phyloP scores from a whole-genome alignment of 1,140 invertebrate species.

The Polyergus mexicanus region DNA sequence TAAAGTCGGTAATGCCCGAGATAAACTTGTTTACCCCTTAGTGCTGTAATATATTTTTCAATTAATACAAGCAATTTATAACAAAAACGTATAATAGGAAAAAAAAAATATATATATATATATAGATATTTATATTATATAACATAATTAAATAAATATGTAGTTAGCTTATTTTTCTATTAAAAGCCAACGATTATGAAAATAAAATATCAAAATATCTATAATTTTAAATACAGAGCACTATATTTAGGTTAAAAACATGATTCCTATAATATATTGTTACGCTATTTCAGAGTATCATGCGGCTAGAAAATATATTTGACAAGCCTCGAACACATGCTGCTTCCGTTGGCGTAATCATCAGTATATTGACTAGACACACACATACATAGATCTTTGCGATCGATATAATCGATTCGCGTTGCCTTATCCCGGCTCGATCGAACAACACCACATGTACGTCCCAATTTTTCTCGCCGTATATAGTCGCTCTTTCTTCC shows the following conservation, averaged over 20 bases:
- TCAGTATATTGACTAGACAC: constrained; percentile 11
- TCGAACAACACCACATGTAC: constrained; percentile 47
- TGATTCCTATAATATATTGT: background rate
- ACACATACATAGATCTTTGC: background rate
- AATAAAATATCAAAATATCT: background rate
- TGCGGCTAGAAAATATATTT: constrained; percentile 10
- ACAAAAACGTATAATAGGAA: background rate
- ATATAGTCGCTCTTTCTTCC: background rate
- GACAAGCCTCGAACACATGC: constrained; percentile 39
- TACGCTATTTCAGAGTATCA: background rate
- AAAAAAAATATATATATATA: background rate
- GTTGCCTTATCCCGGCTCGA: constrained; percentile 43
- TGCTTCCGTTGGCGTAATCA: constrained; percentile 49
- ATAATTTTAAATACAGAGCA: background rate
- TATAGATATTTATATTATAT: background rate
- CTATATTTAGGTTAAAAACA: background rate
- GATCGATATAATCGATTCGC: constrained; percentile 49
- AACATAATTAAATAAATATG: background rate
- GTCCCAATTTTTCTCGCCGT: constrained; percentile 34
- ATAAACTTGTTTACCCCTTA: constrained; percentile 1
- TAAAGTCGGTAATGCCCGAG: background rate
- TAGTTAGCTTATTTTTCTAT: background rate
- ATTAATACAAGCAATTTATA: background rate
- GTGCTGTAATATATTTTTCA: background rate
- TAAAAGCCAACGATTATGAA: background rate